Evolutionary conservation across 1,140 invertebrate species (phyloP), one percentile per base, ranked within the genome.

Genomic region (Zaprionus gabonicus): DNA sequence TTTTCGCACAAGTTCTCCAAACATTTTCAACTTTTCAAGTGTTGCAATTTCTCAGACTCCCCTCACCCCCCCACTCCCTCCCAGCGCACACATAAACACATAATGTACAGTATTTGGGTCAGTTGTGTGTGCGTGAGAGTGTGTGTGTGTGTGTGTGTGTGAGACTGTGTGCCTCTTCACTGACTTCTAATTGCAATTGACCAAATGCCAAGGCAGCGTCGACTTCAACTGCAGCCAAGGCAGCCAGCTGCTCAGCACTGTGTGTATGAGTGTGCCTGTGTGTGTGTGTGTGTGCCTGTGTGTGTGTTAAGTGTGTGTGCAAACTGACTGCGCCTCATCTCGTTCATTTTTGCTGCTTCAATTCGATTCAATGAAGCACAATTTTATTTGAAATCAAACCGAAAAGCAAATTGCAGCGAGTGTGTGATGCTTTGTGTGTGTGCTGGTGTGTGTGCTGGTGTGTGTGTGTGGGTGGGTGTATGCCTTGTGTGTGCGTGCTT

Each of bases 341-440:
- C 72, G 63, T 73, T 80, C 70, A 80, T 80, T 78, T 81, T 83
- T 78, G 71, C 83, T 69, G 78, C 84, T 82, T 81, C 84, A 81
- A 87, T 88, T 88, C 84, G 78, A 84, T 88, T 86, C 84, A 87
- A 84, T 87, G 81, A 88, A 87, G 84, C 84, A 88, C 68, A 78
- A 84, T 87, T 83, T 87, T 88, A 87, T 88, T 88, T 88, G 84
- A 87, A 87, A 87, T 87, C 83, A 86, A 87, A 82, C 83, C 83
- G 71, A 82, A 88, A 69, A 81, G 81, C 81, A 88, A 88, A 88
- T 81, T 88, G 84, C 84, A 83, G 20, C 46, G 20, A 12, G 20
- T 23, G 27, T 44, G 44, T 28, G 51, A 49, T 59, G 5, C 34
- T 44, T 5, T 59, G 6, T 66, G 20, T 66, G 20, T 23, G 23